These are phyloP conservation scores for Ormyrus pomaceus DNA, from an alignment of 2,888 invertebrate genomes.

Conservation along the genomic window DNA sequence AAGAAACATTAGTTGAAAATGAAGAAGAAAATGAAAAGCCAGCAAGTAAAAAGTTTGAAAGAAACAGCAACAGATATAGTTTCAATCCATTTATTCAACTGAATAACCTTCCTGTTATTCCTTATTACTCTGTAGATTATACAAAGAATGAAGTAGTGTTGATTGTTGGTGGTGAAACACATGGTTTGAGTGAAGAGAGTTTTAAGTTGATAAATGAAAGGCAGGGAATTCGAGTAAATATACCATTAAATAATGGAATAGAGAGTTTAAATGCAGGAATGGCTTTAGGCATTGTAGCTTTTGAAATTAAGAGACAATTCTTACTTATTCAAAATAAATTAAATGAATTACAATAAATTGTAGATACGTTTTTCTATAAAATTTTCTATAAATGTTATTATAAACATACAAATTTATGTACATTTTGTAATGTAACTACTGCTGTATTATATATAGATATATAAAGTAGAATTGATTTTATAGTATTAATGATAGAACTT, in stretches of 20 bases:
- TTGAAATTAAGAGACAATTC: slow-evolving; percentile 87
- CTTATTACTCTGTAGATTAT: slow-evolving; percentile 82
- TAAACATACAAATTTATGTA: background rate
- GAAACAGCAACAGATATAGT: background rate
- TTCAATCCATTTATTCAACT: slow-evolving; percentile 37
- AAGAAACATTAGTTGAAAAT: slow-evolving; percentile 12
- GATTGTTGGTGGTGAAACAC: slow-evolving; percentile 92
- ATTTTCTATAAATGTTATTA: slow-evolving; percentile 1
- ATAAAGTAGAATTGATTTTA: background rate
- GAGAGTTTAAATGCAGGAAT: slow-evolving; percentile 92
- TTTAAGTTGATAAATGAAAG: slow-evolving; percentile 79
- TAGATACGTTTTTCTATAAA: slow-evolving; percentile 18
- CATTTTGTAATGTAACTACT: slow-evolving; percentile 15
- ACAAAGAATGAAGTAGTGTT: slow-evolving; percentile 79
- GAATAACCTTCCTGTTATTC: slow-evolving; percentile 77
- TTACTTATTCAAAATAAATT: slow-evolving; percentile 25
- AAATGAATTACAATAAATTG: slow-evolving; percentile 18
- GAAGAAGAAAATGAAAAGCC: slow-evolving; percentile 19
- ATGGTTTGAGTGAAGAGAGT: slow-evolving; percentile 87
- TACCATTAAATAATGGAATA: slow-evolving; percentile 86
- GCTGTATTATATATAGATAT: background rate
- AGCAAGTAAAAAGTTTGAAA: slow-evolving; percentile 1
- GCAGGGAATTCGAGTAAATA: slow-evolving; percentile 83
- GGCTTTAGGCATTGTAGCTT: slow-evolving; percentile 89
- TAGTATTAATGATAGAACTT: slow-evolving; percentile 13